A percentile compares a stretch with the other conserved stretches of the same genome.
phyloP scores from a whole-genome alignment of 2,888 invertebrate genomes.

The Phorcus lineatus region DNA sequence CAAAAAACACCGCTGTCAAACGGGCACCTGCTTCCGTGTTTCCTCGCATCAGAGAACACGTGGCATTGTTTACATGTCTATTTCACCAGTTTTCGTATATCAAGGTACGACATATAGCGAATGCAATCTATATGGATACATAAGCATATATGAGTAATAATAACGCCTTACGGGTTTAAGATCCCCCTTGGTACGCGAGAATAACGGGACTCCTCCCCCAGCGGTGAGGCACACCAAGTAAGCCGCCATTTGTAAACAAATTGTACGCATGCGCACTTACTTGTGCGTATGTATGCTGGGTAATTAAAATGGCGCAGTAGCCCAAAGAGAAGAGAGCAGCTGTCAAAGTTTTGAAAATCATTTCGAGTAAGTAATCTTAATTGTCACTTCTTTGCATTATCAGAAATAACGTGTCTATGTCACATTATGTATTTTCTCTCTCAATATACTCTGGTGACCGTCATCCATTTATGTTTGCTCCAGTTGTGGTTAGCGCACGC shows the following conservation, averaged over 20 bases:
- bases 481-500: constrained; percentile 24
- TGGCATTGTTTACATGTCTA: constrained; percentile 17
- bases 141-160: neutral
- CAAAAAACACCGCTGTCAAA: no score
- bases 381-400: neutral
- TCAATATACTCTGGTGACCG: constrained; percentile 11
- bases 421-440: neutral
- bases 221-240: constrained; percentile 88
- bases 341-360: constrained; percentile 44
- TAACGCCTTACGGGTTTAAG: constrained; percentile 78
- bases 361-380: constrained; percentile 32
- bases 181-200: constrained; percentile 88
- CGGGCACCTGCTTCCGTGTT: constrained; percentile 22
- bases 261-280: constrained; percentile 33
- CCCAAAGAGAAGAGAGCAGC: constrained; percentile 44
- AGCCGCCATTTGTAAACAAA: constrained; percentile 81
- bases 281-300: constrained; percentile 47
- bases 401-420: neutral
- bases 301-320: constrained; percentile 54
- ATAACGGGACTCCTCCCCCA: constrained; percentile 91
- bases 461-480: constrained; percentile 16
- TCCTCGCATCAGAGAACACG: neutral
- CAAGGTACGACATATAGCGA: neutral
- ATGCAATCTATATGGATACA: neutral
- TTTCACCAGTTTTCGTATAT: neutral